Base-by-base conservation (phyloP, 53 echinoderm and acorn worm genomes). In the Stichopus horrens region DNA sequence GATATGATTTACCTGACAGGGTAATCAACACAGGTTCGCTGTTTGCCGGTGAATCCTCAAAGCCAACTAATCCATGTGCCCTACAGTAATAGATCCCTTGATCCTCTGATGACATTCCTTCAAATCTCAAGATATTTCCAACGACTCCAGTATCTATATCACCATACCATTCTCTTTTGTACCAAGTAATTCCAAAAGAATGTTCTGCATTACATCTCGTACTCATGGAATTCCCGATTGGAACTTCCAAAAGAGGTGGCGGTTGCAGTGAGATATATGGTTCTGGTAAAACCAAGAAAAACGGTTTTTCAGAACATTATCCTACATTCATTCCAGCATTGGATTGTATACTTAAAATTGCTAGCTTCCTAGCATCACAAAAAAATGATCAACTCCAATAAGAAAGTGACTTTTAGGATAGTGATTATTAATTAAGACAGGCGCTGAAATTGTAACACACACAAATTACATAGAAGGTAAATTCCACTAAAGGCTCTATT, bases 111-210 rank as follows among this genome's bases (percentile, higher is more conserved):
- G 7, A 7, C 18, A 71, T 4, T 7, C 19, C 6, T 20, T n/a
- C 71, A 71, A 71, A 71, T 7, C 71, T 71, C 71, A 71, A 71
- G 71, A 71, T 71, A 18, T 71, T 71, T 13, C 71, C 71, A 16
- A 18, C 19, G 71, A 71, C 20, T 7, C n/a, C 19, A n/a, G 71
- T 71, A 4, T 71, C 18, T 18, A 71, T 20, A 18, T 71, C 71
- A 18, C 71, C 71, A 18, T 71, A 16, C 71, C 71, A 71, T 71
- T 71, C 71, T 20, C 6, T 71, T 18, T 71, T 71, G 18, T n/a
- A 71, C 71, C 71, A 71, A n/a, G 71, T 20, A 18, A 71, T 71
- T 2, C 71, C 71, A 18, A 71, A n/a, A 71, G 14, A 71, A 71
- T 71, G 71, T 18, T 71, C 21, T 16, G 71, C 71, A n/a, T 71